Evolutionary conservation across 1,140 invertebrate genomes (phyloP), one percentile per base, ranked within the genome.

Genomic region (Anastatus disparis): DNA sequence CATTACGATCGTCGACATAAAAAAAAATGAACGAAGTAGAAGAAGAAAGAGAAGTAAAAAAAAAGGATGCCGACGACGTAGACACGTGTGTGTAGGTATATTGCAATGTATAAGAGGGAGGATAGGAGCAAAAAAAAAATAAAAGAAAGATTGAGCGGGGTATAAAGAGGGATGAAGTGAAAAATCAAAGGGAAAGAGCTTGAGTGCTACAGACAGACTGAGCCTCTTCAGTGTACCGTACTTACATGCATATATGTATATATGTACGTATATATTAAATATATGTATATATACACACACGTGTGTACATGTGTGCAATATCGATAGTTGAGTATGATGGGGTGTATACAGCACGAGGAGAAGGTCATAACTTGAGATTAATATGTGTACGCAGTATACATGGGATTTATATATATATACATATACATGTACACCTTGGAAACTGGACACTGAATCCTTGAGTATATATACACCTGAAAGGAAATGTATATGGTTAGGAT

Each of bases 1-100:
- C 71, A 69, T 75, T 74, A 73, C 50, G 62, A 53, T 61, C 40
- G 26, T 20, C 10, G 59, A n/a, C 52, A n/a, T n/a, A n/a, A n/a
- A n/a, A n/a, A n/a, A n/a, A n/a, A n/a, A n/a, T n/a, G 24, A 7
- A 6, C 58, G 24, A 27, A 26, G 4, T 17, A 31, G 17, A 31
- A 9, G 22, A 50, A 26, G 35, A 15, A 35, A 4, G 12, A 38
- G 26, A 15, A 3, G 24, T 24, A 24, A 1, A 27, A 27, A 52
- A 52, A 38, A 6, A 13, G 26, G 24, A 26, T n/a, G n/a, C n/a
- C n/a, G n/a, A n/a, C n/a, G n/a, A n/a, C n/a, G n/a, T n/a, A n/a
- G n/a, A n/a, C n/a, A n/a, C n/a, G n/a, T n/a, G n/a, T n/a, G n/a
- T n/a, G n/a, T n/a, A n/a, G n/a, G n/a, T n/a, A n/a, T n/a, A n/a